Percentiles rank a stretch among this genome's conserved stretches.
Evolutionary conservation across 1,140 invertebrate genomes (phyloP).

Genomic region (Drosophila tani): DNA sequence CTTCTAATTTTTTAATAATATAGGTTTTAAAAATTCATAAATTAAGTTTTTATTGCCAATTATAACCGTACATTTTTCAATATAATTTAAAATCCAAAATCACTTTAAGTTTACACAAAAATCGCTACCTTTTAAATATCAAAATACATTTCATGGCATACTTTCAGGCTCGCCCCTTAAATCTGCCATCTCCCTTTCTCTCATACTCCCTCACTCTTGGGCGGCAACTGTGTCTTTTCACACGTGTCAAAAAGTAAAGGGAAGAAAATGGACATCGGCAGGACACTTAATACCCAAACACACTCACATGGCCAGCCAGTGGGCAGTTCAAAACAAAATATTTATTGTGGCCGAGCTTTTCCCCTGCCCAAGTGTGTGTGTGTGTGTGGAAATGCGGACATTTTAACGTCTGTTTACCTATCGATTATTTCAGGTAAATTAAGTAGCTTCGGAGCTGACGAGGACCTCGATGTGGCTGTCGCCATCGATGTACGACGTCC

Average conservation of each 20-base stretch:
- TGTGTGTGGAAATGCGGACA: slow-evolving; percentile 72
- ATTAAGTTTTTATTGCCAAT: too few species aligned
- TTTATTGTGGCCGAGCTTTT: slow-evolving; percentile 71
- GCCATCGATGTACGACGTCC: slow-evolving; percentile 38
- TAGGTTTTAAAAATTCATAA: not conserved
- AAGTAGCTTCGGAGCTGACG: slow-evolving; percentile 73
- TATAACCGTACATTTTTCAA: not conserved
- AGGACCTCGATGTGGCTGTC: slow-evolving; percentile 31
- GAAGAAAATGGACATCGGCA: slow-evolving; percentile 43
- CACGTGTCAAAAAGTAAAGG: slow-evolving; percentile 57
- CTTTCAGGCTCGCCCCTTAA: slow-evolving; percentile 51
- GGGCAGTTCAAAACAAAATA: slow-evolving; percentile 79
- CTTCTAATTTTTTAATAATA: too few species aligned
- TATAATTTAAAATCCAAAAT: not conserved
- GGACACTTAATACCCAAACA: slow-evolving; percentile 65
- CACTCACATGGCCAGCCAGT: slow-evolving; percentile 4
- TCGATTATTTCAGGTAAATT: slow-evolving; percentile 84
- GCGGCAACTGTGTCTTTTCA: slow-evolving; percentile 63
- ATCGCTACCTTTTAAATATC: not conserved
- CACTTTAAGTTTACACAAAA: not conserved
- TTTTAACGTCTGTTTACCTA: slow-evolving; percentile 83
- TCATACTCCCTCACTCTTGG: not conserved
- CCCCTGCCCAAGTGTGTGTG: slow-evolving; percentile 3
- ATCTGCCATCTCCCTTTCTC: not conserved
- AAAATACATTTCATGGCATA: slow-evolving; percentile 45